phyloP scores from a whole-genome alignment of 2,797 vertebrate genomes.

The Enteromius treurensis region DNA sequence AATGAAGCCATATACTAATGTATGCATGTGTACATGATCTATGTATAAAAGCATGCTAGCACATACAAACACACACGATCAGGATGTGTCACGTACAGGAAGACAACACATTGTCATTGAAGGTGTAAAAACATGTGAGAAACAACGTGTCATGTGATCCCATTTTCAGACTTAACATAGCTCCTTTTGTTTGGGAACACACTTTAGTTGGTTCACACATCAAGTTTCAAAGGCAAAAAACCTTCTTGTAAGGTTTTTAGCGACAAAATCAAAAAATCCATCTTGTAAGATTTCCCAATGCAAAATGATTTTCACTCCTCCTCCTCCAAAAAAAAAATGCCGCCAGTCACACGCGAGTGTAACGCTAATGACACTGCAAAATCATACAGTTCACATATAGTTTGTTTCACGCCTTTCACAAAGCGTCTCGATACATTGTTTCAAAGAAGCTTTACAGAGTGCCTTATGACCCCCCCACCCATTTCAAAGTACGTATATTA shows the following conservation, averaged over 20 bases:
- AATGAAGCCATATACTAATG: conserved; percentile 38
- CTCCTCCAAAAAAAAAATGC: not conserved
- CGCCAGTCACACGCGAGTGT: not conserved
- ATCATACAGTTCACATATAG: conserved; percentile 13
- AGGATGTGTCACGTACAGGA: conserved; percentile 36
- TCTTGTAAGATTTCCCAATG: conserved; percentile 19
- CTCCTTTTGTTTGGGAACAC: conserved; percentile 46
- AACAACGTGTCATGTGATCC: conserved; percentile 46
- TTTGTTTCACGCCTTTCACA: not conserved
- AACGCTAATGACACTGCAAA: conserved; percentile 28
- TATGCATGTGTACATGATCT: conserved; percentile 29
- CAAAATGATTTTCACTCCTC: conserved; percentile 21
- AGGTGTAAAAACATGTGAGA: conserved; percentile 50
- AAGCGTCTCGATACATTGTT: not conserved
- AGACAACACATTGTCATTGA: conserved; percentile 49
- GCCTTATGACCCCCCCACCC: not conserved
- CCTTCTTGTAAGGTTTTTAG: conserved; percentile 44
- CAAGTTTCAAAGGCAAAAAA: conserved; percentile 37
- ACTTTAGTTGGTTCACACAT: conserved; percentile 46
- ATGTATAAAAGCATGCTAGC: conserved; percentile 28
- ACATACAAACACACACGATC: conserved; percentile 4
- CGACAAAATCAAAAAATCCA: conserved; percentile 23
- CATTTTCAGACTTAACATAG: conserved; percentile 44
- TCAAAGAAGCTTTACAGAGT: not conserved
- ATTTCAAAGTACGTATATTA: not conserved